Base-by-base conservation (phyloP, 2,888 invertebrate genomes). In the Argyra leucocephala region DNA sequence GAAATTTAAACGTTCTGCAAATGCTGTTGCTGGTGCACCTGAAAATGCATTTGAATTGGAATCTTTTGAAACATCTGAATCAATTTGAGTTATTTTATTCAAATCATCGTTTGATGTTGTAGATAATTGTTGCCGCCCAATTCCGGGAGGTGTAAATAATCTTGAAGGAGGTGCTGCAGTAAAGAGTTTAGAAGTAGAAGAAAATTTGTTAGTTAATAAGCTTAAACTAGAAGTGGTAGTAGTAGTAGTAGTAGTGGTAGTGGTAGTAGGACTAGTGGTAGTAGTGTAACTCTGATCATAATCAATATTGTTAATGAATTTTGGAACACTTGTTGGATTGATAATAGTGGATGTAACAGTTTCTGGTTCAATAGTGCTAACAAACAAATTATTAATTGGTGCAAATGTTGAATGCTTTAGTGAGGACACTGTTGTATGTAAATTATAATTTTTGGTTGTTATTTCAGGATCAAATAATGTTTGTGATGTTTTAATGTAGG, bases 101-200 rank as follows among this genome's bases (percentile, higher is more conserved):
- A 66, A 69, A 65, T 67, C 67, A 68, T 72, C 67, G 61, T 70
- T 66, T 21, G 23, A 63, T 63, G 65, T 66, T 69, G 65, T 24
- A 62, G 61, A 63, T 26, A 36, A 15, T 15, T 66, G n/a, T 61
- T 36, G 21, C 37, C 26, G 31, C 22, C n/a, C 26, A 22, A 58
- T 37, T 64, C 37, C 23, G 10, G 59, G 64, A 57, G 57, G 59
- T 66, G 81, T 71, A 75, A 78, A 67, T 78, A 81, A 63, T 79
- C 80, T 22, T 73, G 80, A 71, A 78, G 80, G 59, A 76, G 78
- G 37, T 71, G 66, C 65, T 66, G 70, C 68, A 57, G 64, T 64
- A 31, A 65, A 57, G 66, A 65, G 64, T 31, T 48, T 64, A 64
- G 72, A 70, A 71, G 69, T 72, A 72, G 72, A 74, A 71, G 73